phyloP scores from a whole-genome alignment of 2,888 invertebrate genomes.

The Leptarthrus brevirostris region DNA sequence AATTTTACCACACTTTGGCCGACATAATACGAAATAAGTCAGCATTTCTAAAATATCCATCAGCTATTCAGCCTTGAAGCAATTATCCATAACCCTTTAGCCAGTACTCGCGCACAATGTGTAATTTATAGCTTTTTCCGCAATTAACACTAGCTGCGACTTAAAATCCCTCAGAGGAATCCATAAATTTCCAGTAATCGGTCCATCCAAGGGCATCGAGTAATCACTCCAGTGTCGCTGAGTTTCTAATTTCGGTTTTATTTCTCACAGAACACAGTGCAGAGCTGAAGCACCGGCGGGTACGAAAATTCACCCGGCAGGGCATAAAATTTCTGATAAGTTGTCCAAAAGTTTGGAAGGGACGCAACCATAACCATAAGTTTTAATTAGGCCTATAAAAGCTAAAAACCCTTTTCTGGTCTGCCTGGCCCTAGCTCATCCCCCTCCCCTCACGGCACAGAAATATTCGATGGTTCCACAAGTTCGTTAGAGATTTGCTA shows the following conservation, averaged over 20 bases:
- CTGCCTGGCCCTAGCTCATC: slow-evolving; percentile 11
- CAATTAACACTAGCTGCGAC: slow-evolving; percentile 23
- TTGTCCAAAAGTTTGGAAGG: slow-evolving; percentile 53
- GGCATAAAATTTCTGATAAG: slow-evolving; percentile 54
- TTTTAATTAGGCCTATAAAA: slow-evolving; percentile 55
- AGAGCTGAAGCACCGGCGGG: slow-evolving; percentile 21
- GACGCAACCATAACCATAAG: slow-evolving; percentile 55
- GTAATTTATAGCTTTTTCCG: slow-evolving; percentile 33
- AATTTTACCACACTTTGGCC: too few species aligned
- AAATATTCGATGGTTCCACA: slow-evolving; percentile 1
- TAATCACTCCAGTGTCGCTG: slow-evolving; percentile 50
- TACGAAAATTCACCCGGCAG: slow-evolving; percentile 41
- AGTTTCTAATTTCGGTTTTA: slow-evolving; percentile 52
- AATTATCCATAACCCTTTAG: slow-evolving; percentile 9
- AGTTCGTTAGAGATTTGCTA: slow-evolving; percentile 43
- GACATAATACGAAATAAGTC: neutral
- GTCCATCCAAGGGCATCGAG: slow-evolving; percentile 46
- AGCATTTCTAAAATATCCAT: neutral
- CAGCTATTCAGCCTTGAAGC: neutral
- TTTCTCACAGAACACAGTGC: slow-evolving; percentile 42
- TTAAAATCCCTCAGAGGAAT: slow-evolving; percentile 13
- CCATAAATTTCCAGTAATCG: slow-evolving; percentile 52
- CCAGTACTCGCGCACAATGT: slow-evolving; percentile 28
- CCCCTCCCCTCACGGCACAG: neutral
- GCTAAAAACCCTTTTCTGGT: slow-evolving; percentile 52